phyloP scores from a whole-genome alignment of 37 sponge, comb jelly and placozoan genomes.

The Corticium candelabrum region DNA sequence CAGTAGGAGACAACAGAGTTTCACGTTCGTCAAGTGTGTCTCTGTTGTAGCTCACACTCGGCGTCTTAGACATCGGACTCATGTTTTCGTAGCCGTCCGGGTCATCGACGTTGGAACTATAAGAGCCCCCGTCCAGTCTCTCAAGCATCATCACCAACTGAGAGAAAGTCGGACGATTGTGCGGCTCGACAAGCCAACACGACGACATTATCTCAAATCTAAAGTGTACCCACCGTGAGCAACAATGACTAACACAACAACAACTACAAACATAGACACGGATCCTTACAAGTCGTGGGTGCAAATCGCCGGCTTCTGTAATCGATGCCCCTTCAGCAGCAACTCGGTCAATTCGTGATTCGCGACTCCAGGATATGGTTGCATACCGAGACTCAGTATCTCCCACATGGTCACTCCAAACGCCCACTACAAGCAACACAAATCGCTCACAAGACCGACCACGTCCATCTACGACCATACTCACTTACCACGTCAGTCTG shows the following conservation, averaged over 20 bases:
- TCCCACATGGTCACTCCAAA: slow-evolving; percentile 1
- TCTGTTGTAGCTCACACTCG: background rate
- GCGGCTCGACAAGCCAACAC: background rate
- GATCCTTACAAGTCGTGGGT: background rate
- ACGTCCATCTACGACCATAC: background rate
- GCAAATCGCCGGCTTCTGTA: background rate
- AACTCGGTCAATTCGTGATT: background rate
- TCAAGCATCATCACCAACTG: background rate
- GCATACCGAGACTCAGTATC: background rate
- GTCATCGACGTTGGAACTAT: background rate
- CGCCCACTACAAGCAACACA: background rate
- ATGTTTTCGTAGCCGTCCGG: background rate
- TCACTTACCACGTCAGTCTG: background rate
- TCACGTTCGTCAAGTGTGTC: too few relatives aligned
- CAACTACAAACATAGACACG: background rate
- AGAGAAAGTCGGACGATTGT: background rate
- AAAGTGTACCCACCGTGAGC: background rate
- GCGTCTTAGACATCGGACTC: background rate
- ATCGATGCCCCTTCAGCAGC: background rate
- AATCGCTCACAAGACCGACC: background rate
- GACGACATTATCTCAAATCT: background rate
- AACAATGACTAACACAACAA: background rate
- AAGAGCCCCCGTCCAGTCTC: background rate
- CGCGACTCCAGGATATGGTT: slow-evolving; percentile 6
- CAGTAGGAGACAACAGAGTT: too few relatives aligned